These are phyloP conservation scores for Cylloceria caligata DNA, from an alignment of 2,888 invertebrate species.

Conservation along the genomic window DNA sequence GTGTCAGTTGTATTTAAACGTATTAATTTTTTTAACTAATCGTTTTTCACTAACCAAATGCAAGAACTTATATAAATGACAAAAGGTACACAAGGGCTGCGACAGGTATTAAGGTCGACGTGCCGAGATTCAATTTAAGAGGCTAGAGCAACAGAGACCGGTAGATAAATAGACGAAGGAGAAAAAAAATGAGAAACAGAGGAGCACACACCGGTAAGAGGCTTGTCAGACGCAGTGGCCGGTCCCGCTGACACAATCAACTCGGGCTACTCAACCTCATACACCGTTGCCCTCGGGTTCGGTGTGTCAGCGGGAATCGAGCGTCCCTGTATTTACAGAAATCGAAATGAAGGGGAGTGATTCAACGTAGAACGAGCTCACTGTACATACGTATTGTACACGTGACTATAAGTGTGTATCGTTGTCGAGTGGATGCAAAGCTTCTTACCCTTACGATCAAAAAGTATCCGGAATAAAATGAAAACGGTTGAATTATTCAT, in stretches of 20 bases:
- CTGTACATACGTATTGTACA: slow-evolving; percentile 21
- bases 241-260: slow-evolving; percentile 33
- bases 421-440: slow-evolving; percentile 28
- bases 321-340: slow-evolving; percentile 60
- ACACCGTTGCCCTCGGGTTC: background rate
- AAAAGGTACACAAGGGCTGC: slow-evolving; percentile 8
- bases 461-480: no score
- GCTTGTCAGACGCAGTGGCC: slow-evolving; percentile 49
- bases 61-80: slow-evolving; percentile 16
- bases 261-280: slow-evolving; percentile 3
- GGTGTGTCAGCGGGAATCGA: no score
- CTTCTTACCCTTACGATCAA: no score
- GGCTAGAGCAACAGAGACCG: background rate
- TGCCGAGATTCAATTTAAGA: slow-evolving; percentile 7
- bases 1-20: background rate
- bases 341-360: slow-evolving; percentile 41
- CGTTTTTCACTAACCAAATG: background rate
- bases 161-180: slow-evolving; percentile 6
- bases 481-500: no score
- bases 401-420: slow-evolving; percentile 14
- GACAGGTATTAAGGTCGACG: slow-evolving; percentile 9
- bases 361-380: slow-evolving; percentile 9
- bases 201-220: slow-evolving; percentile 8
- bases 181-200: slow-evolving; percentile 4
- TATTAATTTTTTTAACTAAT: no score